phyloP scores from a whole-genome alignment of 2,113 vertebrate genomes.

The Albula glossodonta region DNA sequence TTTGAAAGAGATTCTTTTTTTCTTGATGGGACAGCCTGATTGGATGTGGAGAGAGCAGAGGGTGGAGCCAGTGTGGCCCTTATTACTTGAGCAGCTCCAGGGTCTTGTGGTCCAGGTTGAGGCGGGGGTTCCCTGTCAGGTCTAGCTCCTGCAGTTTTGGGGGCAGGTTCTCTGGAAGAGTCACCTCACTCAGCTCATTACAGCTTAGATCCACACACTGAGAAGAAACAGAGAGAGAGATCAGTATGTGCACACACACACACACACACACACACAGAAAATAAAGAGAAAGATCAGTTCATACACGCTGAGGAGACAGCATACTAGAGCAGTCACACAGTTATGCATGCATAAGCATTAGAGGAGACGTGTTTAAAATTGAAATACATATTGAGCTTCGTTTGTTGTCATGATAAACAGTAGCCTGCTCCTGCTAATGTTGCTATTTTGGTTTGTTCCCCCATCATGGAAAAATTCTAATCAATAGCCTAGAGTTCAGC shows the following conservation, averaged over 20 bases:
- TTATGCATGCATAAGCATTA: not conserved
- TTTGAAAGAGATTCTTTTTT: too few species aligned
- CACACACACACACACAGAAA: not conserved
- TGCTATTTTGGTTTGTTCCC: not conserved
- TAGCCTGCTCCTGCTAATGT: not conserved
- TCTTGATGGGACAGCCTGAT: too few species aligned
- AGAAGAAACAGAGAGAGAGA: constrained; percentile 10
- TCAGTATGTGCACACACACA: not conserved
- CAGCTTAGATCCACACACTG: constrained; percentile 98
- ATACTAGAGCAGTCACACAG: not conserved
- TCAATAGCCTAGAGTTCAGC: not conserved
- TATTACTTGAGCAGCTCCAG: constrained; percentile 92
- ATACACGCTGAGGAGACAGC: not conserved
- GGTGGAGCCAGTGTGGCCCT: not conserved
- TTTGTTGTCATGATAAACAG: not conserved
- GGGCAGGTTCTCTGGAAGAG: constrained; percentile 90
- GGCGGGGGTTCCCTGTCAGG: constrained; percentile 91
- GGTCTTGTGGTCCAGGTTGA: constrained; percentile 91
- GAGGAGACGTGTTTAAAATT: not conserved
- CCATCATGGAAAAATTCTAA: constrained; percentile 2
- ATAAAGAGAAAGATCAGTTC: not conserved
- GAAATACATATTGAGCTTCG: not conserved
- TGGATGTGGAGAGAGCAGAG: too few species aligned
- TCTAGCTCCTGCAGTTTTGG: constrained; percentile 95
- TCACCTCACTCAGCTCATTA: constrained; percentile 90